A percentile compares a stretch with the other conserved stretches of the same genome.
phyloP scores from a whole-genome alignment of 2,113 vertebrate genomes.

The Pungitius pungitius region DNA sequence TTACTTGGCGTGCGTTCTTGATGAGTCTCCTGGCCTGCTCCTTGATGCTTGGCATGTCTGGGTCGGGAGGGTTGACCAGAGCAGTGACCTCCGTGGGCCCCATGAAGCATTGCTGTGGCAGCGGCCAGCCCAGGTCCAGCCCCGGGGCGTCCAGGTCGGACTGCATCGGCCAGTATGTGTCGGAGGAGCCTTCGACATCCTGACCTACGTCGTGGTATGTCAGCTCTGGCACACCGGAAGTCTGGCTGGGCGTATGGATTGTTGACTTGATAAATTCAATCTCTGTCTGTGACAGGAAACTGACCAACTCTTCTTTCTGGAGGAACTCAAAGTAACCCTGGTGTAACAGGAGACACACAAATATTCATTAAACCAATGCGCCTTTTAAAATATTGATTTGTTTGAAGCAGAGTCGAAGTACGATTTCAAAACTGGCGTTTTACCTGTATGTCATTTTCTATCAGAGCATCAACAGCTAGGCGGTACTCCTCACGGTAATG shows the following conservation, averaged over 20 bases:
- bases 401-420: no score
- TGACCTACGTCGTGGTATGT: slow-evolving; percentile 63
- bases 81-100: slow-evolving; percentile 95
- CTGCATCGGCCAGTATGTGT: slow-evolving; percentile 98
- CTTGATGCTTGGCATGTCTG: slow-evolving; percentile 94
- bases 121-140: slow-evolving; percentile 95
- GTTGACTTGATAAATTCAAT: slow-evolving; percentile 88
- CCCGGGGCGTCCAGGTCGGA: slow-evolving; percentile 92
- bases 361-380: background rate
- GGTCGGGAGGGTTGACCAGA: slow-evolving; percentile 89
- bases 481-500: slow-evolving; percentile 98
- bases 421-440: background rate
- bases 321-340: slow-evolving; percentile 91
- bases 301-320: slow-evolving; percentile 79
- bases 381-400: background rate
- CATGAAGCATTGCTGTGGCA: slow-evolving; percentile 85
- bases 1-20: slow-evolving; percentile 91
- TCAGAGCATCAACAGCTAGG: slow-evolving; percentile 90
- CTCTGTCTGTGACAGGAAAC: slow-evolving; percentile 88
- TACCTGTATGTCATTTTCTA: slow-evolving; percentile 87
- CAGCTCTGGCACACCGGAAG: slow-evolving; percentile 73
- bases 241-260: slow-evolving; percentile 83
- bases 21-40: slow-evolving; percentile 94
- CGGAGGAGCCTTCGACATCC: slow-evolving; percentile 87
- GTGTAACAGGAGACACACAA: slow-evolving; percentile 17